Evolutionary conservation across 1,140 invertebrate genomes (phyloP), one percentile per base, ranked within the genome.

Genomic region (Drosophila sp.): DNA sequence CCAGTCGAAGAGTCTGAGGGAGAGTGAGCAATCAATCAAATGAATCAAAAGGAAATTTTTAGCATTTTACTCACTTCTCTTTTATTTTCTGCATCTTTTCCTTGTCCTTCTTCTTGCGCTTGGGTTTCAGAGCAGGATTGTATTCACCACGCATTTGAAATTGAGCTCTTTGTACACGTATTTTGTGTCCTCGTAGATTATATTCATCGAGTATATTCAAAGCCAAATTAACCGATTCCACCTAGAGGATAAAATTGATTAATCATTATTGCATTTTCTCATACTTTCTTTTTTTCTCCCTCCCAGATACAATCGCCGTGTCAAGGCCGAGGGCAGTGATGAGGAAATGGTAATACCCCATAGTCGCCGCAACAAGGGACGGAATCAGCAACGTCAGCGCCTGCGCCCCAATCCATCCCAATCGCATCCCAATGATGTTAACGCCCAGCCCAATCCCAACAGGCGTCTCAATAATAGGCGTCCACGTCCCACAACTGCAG

Each of bases 131-230:
- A 0, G 94, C 94, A 7, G 99, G 98, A 94, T 99, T 97, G 92
- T 97, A 99, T 57, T 96, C 93, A 10, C 99, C 99, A 92, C 99
- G 99, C 93, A 98, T 93, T 91, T 98, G 95, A 91, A 99, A 99
- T 84, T 97, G 96, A 0, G 99, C 99, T 79, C 95, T 94, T 93
- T 99, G 97, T 1, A 99, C 98, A 70, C 95, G 95, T 10, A 98
- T 93, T 66, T 95, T 96, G 40, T 97, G 94, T 0, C 96, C 97
- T 84, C 96, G 94, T 27, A 96, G 91, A 74, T 96, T 94, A 85
- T 94, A 96, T 0, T 97, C 98, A 94, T 99, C 99, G 23, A 99
- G 92, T 74, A 99, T 94, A 62, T 98, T 96, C 50, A 99, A 92
- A 1, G 98, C 98, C 73, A 99, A 92, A 41, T 98, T 95, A 0